Percentiles rank a stretch among this genome's conserved stretches.
phyloP scores from a whole-genome alignment of 2,113 vertebrate genomes.

The Okapia johnstoni region DNA sequence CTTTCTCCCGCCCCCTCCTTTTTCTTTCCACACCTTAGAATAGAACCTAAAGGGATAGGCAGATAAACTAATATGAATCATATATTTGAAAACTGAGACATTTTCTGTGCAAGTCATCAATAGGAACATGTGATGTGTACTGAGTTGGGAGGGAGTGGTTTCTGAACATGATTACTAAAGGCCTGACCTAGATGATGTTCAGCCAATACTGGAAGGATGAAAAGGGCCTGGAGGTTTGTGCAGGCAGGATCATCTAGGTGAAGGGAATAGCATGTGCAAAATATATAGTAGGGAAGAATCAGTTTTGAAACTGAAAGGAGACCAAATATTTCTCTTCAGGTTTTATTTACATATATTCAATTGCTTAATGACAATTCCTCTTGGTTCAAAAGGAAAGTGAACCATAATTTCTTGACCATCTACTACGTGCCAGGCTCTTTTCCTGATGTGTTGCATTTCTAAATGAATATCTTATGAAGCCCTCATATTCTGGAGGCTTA shows the following conservation, averaged over 20 bases:
- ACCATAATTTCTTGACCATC: neutral
- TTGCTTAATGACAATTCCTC: neutral
- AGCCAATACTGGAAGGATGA: neutral
- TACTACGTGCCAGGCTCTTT: neutral
- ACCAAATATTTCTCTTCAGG: neutral
- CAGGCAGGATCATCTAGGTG: neutral
- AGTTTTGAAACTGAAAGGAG: neutral
- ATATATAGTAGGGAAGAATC: neutral
- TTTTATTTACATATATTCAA: neutral
- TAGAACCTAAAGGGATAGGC: neutral
- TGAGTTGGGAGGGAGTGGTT: neutral
- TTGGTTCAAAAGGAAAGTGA: neutral
- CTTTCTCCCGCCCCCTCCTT: neutral
- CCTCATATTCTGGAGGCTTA: neutral
- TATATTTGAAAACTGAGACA: conserved; percentile 11
- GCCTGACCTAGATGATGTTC: neutral
- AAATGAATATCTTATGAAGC: neutral
- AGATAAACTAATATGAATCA: neutral
- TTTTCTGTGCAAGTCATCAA: neutral
- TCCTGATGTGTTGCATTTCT: neutral
- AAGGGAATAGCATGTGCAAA: neutral
- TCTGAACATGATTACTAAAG: neutral
- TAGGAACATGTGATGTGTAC: neutral
- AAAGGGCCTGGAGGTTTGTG: neutral
- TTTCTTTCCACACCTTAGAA: neutral